A percentile compares a stretch with the other conserved stretches of the same genome.
Evolutionary conservation across 2,113 vertebrate genomes (phyloP).

Genomic region (Larimichthys polyactis): DNA sequence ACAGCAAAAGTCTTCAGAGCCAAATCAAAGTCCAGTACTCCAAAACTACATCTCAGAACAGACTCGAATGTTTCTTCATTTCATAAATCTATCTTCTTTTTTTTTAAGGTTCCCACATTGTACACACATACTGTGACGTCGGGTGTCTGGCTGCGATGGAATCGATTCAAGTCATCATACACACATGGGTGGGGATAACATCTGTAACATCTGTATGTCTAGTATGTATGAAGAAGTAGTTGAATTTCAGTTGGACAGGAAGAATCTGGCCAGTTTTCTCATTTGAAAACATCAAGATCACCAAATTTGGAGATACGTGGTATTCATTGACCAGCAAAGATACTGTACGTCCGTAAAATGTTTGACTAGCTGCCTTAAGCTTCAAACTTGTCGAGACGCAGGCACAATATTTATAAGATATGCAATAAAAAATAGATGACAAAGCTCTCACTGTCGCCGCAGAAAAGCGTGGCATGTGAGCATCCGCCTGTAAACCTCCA

Average conservation of each 20-base stretch:
- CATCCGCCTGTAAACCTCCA: slow-evolving; percentile 6
- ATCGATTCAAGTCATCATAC: background rate
- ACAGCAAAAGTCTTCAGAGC: slow-evolving; percentile 5
- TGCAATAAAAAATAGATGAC: slow-evolving; percentile 30
- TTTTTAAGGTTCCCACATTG: background rate
- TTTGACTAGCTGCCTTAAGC: background rate
- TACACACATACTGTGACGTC: background rate
- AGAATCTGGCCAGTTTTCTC: background rate
- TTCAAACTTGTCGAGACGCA: background rate
- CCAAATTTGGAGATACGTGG: background rate
- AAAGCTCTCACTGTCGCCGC: background rate
- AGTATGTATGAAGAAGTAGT: too few relatives aligned
- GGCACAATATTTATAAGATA: slow-evolving; percentile 8
- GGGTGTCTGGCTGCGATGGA: background rate
- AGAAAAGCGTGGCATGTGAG: background rate
- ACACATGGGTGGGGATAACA: background rate
- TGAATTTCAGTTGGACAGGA: background rate
- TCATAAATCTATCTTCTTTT: background rate
- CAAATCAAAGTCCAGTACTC: background rate
- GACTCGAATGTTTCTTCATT: background rate
- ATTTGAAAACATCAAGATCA: background rate
- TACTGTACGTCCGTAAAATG: background rate
- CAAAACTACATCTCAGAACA: background rate
- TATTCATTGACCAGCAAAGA: background rate
- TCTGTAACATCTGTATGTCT: background rate